A percentile compares a stretch with the other conserved stretches of the same genome.
phyloP scores from a whole-genome alignment of 2,888 invertebrate species.

The Abscondita cerata region DNA sequence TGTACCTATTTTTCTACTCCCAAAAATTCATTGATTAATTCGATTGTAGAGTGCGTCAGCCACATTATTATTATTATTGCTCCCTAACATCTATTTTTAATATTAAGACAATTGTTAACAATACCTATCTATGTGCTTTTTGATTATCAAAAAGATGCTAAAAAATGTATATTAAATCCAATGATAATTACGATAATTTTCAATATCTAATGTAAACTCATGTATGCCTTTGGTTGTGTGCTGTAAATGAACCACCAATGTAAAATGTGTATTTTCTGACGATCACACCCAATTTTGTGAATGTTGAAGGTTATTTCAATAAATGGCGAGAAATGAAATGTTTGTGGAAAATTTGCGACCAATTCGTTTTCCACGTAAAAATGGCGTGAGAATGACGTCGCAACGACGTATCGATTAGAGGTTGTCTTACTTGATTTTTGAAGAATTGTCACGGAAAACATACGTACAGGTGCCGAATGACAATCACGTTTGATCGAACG shows the following conservation, averaged over 20 bases:
- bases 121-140: not conserved
- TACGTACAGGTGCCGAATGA: too few relatives aligned
- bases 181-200: not conserved
- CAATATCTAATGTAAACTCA: constrained; percentile 11
- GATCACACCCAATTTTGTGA: constrained; percentile 43
- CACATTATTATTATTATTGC: constrained; percentile 1
- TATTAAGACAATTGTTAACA: not conserved
- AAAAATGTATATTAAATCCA: too few relatives aligned
- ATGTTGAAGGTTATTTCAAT: constrained; percentile 44
- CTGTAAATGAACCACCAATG: constrained; percentile 23
- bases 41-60: constrained; percentile 10
- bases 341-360: too few relatives aligned
- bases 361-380: too few relatives aligned
- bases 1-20: constrained; percentile 35
- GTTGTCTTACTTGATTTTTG: too few relatives aligned
- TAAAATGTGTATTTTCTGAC: constrained; percentile 35
- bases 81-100: not conserved
- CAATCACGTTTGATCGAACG: too few relatives aligned
- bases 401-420: too few relatives aligned
- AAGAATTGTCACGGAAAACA: too few relatives aligned
- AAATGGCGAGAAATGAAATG: constrained; percentile 41
- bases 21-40: constrained; percentile 5
- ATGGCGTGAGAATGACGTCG: too few relatives aligned
- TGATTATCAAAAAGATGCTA: constrained; percentile 3
- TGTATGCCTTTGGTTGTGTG: constrained; percentile 31